These are phyloP conservation scores for Drosophila persimilis DNA, from an alignment of 1,140 invertebrate species.

Conservation along the genomic window DNA sequence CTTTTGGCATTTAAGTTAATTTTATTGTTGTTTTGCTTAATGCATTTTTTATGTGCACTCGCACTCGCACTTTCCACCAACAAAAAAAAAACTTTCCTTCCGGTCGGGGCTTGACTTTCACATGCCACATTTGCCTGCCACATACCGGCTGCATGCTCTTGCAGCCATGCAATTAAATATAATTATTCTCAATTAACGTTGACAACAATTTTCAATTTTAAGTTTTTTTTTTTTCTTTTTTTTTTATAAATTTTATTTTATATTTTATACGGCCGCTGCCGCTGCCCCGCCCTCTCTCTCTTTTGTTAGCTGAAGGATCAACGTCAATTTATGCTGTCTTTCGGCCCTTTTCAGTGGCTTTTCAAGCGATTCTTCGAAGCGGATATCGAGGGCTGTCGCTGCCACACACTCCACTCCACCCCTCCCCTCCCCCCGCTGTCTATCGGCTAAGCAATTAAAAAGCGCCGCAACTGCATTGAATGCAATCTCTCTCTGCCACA, in stretches of 20 bases:
- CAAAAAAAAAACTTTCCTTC: not conserved
- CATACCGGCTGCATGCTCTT: conserved; percentile 22
- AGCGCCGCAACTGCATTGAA: conserved; percentile 29
- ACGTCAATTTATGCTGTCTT: conserved; percentile 40
- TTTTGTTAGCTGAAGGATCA: conserved; percentile 38
- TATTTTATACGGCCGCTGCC: too few species aligned
- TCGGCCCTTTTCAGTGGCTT: conserved; percentile 10
- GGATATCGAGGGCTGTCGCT: conserved; percentile 28
- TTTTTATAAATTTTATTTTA: too few species aligned
- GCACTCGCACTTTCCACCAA: too few species aligned
- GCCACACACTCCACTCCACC: conserved; percentile 9
- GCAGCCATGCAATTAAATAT: conserved; percentile 67
- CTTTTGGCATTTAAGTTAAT: conserved; percentile 69
- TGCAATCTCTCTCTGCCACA: conserved; percentile 4
- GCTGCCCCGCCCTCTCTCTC: too few species aligned
- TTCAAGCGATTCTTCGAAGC: conserved; percentile 12
- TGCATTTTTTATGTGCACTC: conserved; percentile 68
- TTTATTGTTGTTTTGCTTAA: conserved; percentile 74
- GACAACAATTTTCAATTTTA: conserved; percentile 78
- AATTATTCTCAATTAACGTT: conserved; percentile 77
- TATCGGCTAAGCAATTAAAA: conserved; percentile 44
- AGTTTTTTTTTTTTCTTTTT: conserved; percentile 55
- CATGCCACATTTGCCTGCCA: conserved; percentile 54
- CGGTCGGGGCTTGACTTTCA: conserved; percentile 31
- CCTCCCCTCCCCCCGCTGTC: too few species aligned